These are phyloP conservation scores for Erethizon dorsatum DNA, from an alignment of 2,797 vertebrate genomes.

Conservation along the genomic window DNA sequence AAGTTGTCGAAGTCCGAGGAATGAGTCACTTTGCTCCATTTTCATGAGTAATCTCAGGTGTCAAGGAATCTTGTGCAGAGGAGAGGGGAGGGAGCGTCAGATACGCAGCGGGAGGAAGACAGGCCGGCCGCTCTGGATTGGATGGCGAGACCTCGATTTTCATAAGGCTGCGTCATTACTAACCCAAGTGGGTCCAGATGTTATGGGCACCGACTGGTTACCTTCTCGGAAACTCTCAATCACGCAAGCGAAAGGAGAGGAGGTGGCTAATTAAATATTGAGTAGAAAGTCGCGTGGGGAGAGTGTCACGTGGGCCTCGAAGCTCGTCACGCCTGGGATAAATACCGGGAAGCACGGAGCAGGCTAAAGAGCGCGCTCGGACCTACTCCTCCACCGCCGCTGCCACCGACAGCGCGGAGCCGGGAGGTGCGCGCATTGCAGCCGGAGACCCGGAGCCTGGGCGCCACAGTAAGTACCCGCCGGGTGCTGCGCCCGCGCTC, in stretches of 20 bases:
- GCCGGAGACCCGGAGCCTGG: background rate
- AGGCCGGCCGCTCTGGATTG: constrained; percentile 61
- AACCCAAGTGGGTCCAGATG: constrained; percentile 79
- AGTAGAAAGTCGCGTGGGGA: constrained; percentile 85
- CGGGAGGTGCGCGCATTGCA: background rate
- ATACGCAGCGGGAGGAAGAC: constrained; percentile 42
- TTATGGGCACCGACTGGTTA: constrained; percentile 75
- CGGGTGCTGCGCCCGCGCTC: background rate
- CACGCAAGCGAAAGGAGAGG: constrained; percentile 75
- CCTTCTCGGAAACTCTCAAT: constrained; percentile 81
- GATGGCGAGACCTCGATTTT: constrained; percentile 58
- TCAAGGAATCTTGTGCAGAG: constrained; percentile 8
- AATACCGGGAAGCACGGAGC: constrained; percentile 72
- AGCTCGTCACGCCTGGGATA: constrained; percentile 76
- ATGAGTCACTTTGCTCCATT: constrained; percentile 79
- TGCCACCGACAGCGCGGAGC: background rate
- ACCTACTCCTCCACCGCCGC: background rate
- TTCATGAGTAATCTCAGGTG: constrained; percentile 84
- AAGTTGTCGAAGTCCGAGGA: constrained; percentile 75
- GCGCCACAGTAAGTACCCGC: background rate
- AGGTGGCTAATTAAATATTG: constrained; percentile 86
- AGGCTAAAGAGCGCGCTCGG: constrained; percentile 5
- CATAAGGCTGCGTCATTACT: constrained; percentile 78
- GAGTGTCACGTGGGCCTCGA: constrained; percentile 84
- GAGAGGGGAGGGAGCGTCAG: constrained; percentile 77